These are phyloP conservation scores for Pachliopta kotzebuea DNA, from an alignment of 2,888 invertebrate genomes.

Conservation along the genomic window DNA sequence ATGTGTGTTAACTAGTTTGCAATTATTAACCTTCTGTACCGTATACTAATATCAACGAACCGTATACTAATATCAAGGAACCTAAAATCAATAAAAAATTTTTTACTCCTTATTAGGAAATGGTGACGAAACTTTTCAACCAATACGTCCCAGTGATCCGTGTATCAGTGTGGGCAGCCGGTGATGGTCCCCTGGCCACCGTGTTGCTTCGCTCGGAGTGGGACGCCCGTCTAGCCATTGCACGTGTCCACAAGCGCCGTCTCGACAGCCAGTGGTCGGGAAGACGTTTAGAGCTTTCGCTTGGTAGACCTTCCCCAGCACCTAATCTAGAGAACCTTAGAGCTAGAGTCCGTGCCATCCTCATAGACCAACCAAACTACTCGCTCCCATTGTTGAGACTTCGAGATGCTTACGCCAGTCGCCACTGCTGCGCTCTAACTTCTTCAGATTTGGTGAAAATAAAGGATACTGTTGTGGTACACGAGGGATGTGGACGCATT, in stretches of 20 bases:
- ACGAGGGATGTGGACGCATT: slow-evolving; percentile 67
- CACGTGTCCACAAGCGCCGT: slow-evolving; percentile 90
- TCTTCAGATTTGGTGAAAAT: slow-evolving; percentile 87
- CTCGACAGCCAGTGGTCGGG: slow-evolving; percentile 83
- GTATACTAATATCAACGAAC: too few species aligned
- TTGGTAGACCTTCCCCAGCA: slow-evolving; percentile 81
- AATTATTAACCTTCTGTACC: background rate
- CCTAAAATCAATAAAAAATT: background rate
- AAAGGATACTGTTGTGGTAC: slow-evolving; percentile 83
- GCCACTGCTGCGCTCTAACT: slow-evolving; percentile 87
- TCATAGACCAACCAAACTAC: slow-evolving; percentile 88
- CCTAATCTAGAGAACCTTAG: slow-evolving; percentile 83
- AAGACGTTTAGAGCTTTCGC: slow-evolving; percentile 88
- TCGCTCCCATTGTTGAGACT: slow-evolving; percentile 90
- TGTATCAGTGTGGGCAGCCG: slow-evolving; percentile 63
- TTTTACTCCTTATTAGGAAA: slow-evolving; percentile 47
- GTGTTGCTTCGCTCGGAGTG: slow-evolving; percentile 85
- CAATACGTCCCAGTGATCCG: slow-evolving; percentile 63
- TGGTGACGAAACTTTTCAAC: slow-evolving; percentile 64
- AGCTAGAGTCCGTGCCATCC: slow-evolving; percentile 85
- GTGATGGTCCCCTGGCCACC: slow-evolving; percentile 82
- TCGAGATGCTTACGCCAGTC: slow-evolving; percentile 90
- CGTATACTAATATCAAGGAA: too few species aligned
- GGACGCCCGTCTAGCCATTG: slow-evolving; percentile 88
- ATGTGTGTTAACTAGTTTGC: too few species aligned